Evolutionary conservation across 2,113 vertebrate genomes (phyloP).

Genomic region (Ammodytes dubius): DNA sequence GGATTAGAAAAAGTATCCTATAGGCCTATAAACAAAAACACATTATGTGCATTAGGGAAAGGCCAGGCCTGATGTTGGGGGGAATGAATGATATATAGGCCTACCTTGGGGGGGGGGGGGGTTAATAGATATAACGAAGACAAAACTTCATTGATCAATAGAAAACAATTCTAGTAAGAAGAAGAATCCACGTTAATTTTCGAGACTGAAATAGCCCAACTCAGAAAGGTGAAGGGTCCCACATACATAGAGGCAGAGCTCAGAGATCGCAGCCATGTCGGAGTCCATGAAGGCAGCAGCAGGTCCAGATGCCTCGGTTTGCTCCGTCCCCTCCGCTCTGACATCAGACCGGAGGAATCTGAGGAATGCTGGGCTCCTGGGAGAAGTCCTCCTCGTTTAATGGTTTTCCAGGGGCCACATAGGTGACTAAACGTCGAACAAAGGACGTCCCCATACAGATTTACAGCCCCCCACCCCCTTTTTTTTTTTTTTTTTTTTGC

Average conservation of each 20-base stretch:
- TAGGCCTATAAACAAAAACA: too few relatives aligned
- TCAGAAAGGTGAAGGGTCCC: too few relatives aligned
- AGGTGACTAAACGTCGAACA: constrained; percentile 79
- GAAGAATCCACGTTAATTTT: neutral
- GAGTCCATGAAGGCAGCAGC: constrained; percentile 48
- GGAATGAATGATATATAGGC: too few relatives aligned
- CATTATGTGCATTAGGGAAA: too few relatives aligned
- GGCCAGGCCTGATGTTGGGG: too few relatives aligned
- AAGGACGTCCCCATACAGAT: constrained; percentile 65
- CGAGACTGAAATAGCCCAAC: too few relatives aligned
- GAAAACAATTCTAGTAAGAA: neutral
- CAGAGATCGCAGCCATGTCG: neutral
- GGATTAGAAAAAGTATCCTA: too few relatives aligned
- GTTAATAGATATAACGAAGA: neutral
- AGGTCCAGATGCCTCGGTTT: constrained; percentile 53
- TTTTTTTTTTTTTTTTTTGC: constrained; percentile 13
- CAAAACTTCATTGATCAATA: neutral
- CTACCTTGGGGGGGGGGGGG: too few relatives aligned
- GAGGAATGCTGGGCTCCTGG: constrained; percentile 82
- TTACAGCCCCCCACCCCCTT: constrained; percentile 49
- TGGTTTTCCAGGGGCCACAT: constrained; percentile 79
- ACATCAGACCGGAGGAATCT: constrained; percentile 84
- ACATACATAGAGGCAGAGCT: too few relatives aligned
- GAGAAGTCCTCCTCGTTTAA: constrained; percentile 81
- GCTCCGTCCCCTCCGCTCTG: constrained; percentile 73